Evolutionary conservation across 2,797 vertebrate species (phyloP).

Genomic region (Acanthurus tractus): DNA sequence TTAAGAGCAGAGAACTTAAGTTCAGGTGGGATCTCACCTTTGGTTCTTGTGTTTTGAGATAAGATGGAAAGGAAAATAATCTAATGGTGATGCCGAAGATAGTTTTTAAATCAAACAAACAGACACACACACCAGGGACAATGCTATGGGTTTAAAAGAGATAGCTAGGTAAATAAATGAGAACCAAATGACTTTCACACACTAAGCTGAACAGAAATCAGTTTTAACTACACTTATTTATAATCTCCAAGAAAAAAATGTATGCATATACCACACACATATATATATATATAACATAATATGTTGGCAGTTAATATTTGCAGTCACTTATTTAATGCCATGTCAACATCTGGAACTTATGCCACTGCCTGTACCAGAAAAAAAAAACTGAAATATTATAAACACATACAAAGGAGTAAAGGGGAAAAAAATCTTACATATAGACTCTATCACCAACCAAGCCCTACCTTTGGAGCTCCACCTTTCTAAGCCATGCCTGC

Average conservation of each 20-base stretch:
- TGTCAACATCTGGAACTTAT: not conserved
- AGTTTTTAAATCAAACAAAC: not conserved
- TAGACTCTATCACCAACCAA: conserved; percentile 32
- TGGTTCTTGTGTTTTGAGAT: not conserved
- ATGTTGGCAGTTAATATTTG: conserved; percentile 8
- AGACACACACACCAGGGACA: not conserved
- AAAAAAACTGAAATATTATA: too few species aligned
- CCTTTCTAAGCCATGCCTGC: conserved; percentile 60
- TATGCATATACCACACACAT: too few species aligned
- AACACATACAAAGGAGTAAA: not conserved
- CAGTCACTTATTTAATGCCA: not conserved
- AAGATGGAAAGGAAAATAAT: not conserved
- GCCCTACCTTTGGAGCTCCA: conserved; percentile 25
- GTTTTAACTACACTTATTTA: not conserved
- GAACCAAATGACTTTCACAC: not conserved
- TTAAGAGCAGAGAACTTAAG: conserved; percentile 11
- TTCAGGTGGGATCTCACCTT: conserved; percentile 22
- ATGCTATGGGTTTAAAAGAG: not conserved
- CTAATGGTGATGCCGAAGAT: too few species aligned
- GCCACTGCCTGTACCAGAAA: not conserved
- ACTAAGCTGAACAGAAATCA: not conserved
- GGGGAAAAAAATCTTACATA: not conserved
- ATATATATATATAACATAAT: not conserved
- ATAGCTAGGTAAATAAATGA: too few species aligned
- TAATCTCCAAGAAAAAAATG: not conserved